Percentiles rank a stretch among this genome's conserved stretches.
phyloP scores from a whole-genome alignment of 2,113 vertebrate species.

The Sterrhoptilus dennistouni region DNA sequence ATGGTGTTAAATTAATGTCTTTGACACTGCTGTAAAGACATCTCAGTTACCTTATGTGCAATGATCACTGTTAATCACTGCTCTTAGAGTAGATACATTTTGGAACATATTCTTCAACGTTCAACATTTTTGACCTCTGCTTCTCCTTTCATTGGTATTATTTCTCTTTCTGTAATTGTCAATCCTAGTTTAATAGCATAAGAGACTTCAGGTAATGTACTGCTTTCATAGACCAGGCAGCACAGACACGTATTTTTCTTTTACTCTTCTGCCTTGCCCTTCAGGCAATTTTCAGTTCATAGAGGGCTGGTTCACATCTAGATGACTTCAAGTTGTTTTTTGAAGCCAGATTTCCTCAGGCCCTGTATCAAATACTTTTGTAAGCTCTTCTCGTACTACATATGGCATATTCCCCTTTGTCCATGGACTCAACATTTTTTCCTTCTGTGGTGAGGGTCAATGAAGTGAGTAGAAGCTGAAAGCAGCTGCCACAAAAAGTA shows the following conservation, averaged over 20 bases:
- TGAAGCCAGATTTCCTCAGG: slow-evolving; percentile 5
- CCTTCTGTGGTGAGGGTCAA: not conserved
- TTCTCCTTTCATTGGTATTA: not conserved
- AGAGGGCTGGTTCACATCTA: not conserved
- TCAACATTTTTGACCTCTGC: not conserved
- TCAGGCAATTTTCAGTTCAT: not conserved
- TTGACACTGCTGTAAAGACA: not conserved
- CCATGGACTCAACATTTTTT: not conserved
- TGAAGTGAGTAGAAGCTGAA: not conserved
- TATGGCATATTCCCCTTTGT: not conserved
- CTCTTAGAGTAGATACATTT: not conserved
- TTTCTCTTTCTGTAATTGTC: not conserved
- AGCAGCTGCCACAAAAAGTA: not conserved
- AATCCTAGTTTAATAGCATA: not conserved
- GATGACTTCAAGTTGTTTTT: not conserved
- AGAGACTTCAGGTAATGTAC: not conserved
- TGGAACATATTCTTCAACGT: not conserved
- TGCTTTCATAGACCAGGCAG: not conserved
- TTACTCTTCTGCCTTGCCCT: not conserved
- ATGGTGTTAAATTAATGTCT: not conserved
- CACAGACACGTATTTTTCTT: not conserved
- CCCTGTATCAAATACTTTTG: not conserved
- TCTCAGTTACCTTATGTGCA: not conserved
- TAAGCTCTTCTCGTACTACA: not conserved
- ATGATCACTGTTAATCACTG: not conserved